Evolutionary conservation across 2,888 invertebrate genomes (phyloP).

Genomic region (Cosmorhoe ocellata): DNA sequence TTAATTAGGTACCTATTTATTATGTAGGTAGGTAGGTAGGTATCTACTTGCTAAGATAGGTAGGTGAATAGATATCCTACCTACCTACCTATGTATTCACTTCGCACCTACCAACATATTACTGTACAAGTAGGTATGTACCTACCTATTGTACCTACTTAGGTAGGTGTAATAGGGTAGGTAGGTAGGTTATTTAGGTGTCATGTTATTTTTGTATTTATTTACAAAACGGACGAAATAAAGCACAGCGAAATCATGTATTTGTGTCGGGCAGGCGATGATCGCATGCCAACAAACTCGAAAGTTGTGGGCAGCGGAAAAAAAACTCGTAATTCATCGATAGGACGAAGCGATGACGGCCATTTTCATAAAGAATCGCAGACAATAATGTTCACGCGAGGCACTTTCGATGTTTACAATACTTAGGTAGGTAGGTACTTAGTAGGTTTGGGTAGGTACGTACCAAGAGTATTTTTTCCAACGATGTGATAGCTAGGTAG

Average conservation of each 20-base stretch:
- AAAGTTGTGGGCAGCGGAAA: conserved; percentile 39
- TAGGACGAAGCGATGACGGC: conserved; percentile 35
- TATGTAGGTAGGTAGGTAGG: conserved; percentile 7
- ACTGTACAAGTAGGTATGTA: not conserved
- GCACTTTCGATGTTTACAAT: conserved; percentile 51
- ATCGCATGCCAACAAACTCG: conserved; percentile 40
- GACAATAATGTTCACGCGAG: conserved; percentile 36
- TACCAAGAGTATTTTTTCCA: conserved; percentile 63
- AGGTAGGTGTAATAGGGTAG: no score
- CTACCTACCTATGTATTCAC: no score
- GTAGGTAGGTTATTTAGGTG: not conserved
- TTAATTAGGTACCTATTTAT: not conserved
- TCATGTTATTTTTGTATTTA: conserved; percentile 4
- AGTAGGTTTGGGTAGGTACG: conserved; percentile 15
- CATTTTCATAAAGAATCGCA: conserved; percentile 52
- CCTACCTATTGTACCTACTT: conserved; percentile 5
- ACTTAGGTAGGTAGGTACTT: conserved; percentile 21
- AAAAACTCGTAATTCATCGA: conserved; percentile 34
- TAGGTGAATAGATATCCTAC: conserved; percentile 10
- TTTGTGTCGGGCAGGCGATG: conserved; percentile 38
- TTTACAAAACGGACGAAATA: conserved; percentile 29
- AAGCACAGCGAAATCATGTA: conserved; percentile 35
- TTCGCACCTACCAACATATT: no score
- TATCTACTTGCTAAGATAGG: conserved; percentile 2
- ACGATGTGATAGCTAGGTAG: conserved; percentile 32